Evolutionary conservation across 2,797 vertebrate species (phyloP).

Genomic region (Vespertilio murinus): DNA sequence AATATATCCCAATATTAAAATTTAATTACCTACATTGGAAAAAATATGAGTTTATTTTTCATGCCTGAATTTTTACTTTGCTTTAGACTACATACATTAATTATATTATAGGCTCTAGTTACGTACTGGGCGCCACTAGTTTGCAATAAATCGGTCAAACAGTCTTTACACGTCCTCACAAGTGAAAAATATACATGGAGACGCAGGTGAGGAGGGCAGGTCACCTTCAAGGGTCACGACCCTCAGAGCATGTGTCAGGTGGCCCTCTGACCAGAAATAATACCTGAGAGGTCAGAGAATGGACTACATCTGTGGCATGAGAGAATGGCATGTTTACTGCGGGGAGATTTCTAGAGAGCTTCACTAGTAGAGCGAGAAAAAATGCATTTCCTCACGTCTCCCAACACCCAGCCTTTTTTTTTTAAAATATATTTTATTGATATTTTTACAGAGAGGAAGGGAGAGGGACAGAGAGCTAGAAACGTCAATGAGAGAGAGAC

Average conservation of each 20-base stretch:
- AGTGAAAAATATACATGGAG: background rate
- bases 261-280: background rate
- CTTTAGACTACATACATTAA: background rate
- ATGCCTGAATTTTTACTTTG: background rate
- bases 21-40: background rate
- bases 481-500: no score
- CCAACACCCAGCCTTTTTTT: no score
- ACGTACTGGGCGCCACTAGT: background rate
- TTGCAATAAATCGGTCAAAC: background rate
- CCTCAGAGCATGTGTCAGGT: accelerated
- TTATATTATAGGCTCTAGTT: background rate
- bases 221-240: background rate
- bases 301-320: background rate
- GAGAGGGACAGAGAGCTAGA: no score
- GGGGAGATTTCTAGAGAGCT: background rate
- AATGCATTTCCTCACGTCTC: background rate
- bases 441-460: no score
- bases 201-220: background rate
- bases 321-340: background rate
- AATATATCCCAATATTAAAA: background rate
- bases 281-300: background rate
- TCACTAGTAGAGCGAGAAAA: background rate
- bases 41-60: background rate
- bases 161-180: accelerated
- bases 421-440: no score